Conservation (phyloP, 2,797 vertebrate species). For the Catharus ustulatus region DNA sequence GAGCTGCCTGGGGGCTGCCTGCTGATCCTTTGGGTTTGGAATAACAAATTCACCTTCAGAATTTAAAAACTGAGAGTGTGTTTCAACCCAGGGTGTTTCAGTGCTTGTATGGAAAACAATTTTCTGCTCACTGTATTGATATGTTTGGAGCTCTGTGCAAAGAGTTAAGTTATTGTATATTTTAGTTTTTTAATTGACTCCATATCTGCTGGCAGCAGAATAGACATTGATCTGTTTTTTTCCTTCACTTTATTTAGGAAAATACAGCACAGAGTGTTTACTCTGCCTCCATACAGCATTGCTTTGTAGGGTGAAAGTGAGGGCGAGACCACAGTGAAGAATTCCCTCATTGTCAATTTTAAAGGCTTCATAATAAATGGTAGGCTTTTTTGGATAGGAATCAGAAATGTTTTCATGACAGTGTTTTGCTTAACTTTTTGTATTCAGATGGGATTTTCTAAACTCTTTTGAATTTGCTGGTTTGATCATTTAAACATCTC, state of each 20-base stretch:
- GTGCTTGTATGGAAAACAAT: not conserved
- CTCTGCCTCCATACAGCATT: conserved; percentile 70
- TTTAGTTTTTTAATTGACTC: conserved; percentile 71
- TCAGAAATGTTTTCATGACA: conserved; percentile 68
- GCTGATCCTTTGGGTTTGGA: not conserved
- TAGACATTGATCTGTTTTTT: conserved; percentile 68
- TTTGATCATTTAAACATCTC: conserved; percentile 8
- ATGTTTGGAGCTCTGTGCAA: conserved; percentile 53
- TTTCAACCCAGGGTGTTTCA: not conserved
- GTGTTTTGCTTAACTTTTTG: conserved; percentile 63
- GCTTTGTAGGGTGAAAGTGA: conserved; percentile 69
- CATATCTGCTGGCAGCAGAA: conserved; percentile 70
- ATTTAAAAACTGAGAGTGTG: not conserved
- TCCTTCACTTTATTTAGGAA: conserved; percentile 70
- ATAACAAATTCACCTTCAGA: conserved; percentile 29
- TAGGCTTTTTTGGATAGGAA: conserved; percentile 58
- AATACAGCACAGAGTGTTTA: conserved; percentile 69
- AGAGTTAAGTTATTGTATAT: conserved; percentile 75
- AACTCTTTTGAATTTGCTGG: not conserved
- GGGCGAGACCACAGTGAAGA: conserved; percentile 73
- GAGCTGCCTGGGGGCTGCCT: not conserved
- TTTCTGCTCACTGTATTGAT: conserved; percentile 37
- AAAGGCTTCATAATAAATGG: conserved; percentile 67
- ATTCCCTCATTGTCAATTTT: conserved; percentile 72
- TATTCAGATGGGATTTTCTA: conserved; percentile 53